Percentiles rank a stretch among this genome's conserved stretches.
Evolutionary conservation across 2,888 invertebrate genomes (phyloP).

Genomic region (Caenorhabditis drosophilae): DNA sequence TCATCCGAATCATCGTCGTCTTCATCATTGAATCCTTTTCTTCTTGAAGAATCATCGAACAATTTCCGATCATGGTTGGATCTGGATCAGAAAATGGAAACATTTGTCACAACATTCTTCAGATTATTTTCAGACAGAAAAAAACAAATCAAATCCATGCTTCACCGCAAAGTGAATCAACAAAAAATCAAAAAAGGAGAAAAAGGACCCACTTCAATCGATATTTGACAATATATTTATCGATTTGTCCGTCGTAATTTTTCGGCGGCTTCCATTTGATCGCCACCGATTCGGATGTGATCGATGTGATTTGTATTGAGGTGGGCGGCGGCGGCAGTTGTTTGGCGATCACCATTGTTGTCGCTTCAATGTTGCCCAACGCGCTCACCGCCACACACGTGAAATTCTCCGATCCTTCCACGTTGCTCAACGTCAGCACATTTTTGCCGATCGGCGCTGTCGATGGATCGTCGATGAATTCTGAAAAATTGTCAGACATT

Average conservation of each 20-base stretch:
- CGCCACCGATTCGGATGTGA: slow-evolving; percentile 89
- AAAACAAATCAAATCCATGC: background rate
- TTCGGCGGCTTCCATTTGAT: slow-evolving; percentile 90
- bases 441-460: slow-evolving; percentile 76
- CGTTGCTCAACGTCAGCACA: slow-evolving; percentile 83
- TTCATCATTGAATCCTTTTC: background rate
- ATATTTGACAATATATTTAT: slow-evolving; percentile 94
- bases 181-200: background rate
- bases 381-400: slow-evolving; percentile 95
- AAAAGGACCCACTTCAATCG: slow-evolving; percentile 84
- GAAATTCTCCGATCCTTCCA: slow-evolving; percentile 89
- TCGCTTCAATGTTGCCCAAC: slow-evolving; percentile 86
- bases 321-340: slow-evolving; percentile 89
- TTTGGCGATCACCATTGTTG: slow-evolving; percentile 87
- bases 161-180: slow-evolving; percentile 12
- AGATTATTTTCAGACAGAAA: too few relatives aligned
- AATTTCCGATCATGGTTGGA: too few relatives aligned
- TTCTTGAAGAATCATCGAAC: too few relatives aligned
- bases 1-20: background rate
- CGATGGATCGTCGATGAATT: slow-evolving; percentile 55
- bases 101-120: too few relatives aligned
- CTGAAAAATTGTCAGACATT: slow-evolving; percentile 24
- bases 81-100: too few relatives aligned
- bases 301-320: slow-evolving; percentile 87
- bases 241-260: slow-evolving; percentile 76